Percentiles rank a stretch among this genome's conserved stretches.
phyloP scores from a whole-genome alignment of 2,113 vertebrate genomes.

The Sinocyclocheilus anophthalmus region DNA sequence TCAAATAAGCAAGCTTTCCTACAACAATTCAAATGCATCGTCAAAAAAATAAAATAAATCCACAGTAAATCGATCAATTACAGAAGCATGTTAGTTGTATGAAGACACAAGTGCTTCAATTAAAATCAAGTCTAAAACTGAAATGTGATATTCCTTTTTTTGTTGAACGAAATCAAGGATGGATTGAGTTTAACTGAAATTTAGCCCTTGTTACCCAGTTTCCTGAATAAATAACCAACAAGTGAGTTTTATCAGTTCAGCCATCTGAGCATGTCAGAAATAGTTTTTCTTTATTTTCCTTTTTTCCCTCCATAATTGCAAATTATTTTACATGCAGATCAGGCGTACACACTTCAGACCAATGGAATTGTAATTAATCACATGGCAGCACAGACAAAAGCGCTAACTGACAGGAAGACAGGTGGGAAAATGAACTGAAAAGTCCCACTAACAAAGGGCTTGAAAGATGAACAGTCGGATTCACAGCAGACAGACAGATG shows the following conservation, averaged over 20 bases:
- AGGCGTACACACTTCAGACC: conserved; percentile 32
- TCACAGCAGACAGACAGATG: conserved; percentile 37
- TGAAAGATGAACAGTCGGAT: conserved; percentile 39
- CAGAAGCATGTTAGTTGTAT: background rate
- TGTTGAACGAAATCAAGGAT: background rate
- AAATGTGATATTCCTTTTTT: conserved; percentile 3
- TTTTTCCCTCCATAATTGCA: background rate
- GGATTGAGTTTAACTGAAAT: conserved; percentile 15
- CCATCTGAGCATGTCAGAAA: conserved; percentile 25
- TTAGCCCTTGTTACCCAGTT: conserved; percentile 3
- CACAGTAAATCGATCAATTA: background rate
- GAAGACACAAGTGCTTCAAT: conserved; percentile 17
- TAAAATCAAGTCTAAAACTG: background rate
- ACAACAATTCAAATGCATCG: background rate
- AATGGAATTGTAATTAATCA: conserved; percentile 53
- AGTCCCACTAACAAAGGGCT: conserved; percentile 36
- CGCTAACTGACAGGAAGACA: conserved; percentile 48
- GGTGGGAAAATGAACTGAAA: conserved; percentile 41
- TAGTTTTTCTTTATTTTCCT: background rate
- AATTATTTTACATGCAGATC: conserved; percentile 50
- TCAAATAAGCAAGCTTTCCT: conserved; percentile 1
- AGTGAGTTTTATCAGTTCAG: conserved; percentile 34
- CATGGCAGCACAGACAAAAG: conserved; percentile 37
- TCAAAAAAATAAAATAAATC: background rate
- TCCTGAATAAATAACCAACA: conserved; percentile 40